Evolutionary conservation across 1,140 invertebrate genomes (phyloP).

Genomic region (Dreissena polymorpha): DNA sequence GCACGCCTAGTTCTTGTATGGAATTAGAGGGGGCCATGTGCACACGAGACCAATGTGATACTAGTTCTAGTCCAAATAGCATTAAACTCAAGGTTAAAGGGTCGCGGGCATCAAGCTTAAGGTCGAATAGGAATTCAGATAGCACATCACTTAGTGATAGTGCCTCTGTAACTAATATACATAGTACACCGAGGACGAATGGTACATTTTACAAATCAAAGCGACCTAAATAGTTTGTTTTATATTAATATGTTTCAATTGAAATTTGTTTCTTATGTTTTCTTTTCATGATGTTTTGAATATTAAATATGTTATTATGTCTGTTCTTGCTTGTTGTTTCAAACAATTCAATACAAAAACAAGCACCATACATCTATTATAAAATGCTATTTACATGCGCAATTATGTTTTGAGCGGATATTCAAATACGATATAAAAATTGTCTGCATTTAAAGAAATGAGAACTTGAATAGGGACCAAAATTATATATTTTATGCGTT

Average conservation of each 20-base stretch:
- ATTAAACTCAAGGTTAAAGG: conserved; percentile 29
- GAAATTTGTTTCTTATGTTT: too few relatives aligned
- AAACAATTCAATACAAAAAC: too few relatives aligned
- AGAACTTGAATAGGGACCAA: too few relatives aligned
- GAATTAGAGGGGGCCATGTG: conserved; percentile 22
- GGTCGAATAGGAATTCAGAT: conserved; percentile 43
- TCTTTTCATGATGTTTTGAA: too few relatives aligned
- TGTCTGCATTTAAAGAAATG: too few relatives aligned
- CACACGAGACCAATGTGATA: conserved; percentile 32
- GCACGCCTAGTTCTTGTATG: conserved; percentile 43
- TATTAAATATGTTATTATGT: too few relatives aligned
- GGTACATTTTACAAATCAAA: conserved; percentile 42
- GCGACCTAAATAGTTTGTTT: background rate
- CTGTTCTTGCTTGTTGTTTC: too few relatives aligned
- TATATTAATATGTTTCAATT: background rate
- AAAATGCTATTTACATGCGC: too few relatives aligned
- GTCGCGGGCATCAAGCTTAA: conserved; percentile 23
- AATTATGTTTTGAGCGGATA: too few relatives aligned
- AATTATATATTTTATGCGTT: too few relatives aligned
- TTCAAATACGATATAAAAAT: too few relatives aligned
- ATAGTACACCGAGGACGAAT: conserved; percentile 40
- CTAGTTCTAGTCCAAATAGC: conserved; percentile 23
- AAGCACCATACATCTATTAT: too few relatives aligned
- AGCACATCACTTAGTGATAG: conserved; percentile 42
- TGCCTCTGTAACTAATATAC: conserved; percentile 24